Evolutionary conservation across 2,888 invertebrate genomes (phyloP).

Genomic region (Athalia circularis): DNA sequence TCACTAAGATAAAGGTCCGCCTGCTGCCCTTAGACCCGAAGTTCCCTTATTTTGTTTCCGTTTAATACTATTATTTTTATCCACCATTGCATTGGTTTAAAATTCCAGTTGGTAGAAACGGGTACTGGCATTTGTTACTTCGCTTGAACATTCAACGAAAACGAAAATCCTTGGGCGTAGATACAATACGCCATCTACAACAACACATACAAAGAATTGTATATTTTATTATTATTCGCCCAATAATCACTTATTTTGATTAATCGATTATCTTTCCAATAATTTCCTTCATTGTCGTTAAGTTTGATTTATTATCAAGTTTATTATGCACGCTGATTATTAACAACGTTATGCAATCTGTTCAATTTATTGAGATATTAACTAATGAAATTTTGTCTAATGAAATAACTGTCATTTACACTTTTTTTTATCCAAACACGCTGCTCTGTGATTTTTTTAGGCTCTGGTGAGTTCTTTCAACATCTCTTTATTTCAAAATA

Average conservation of each 20-base stretch:
- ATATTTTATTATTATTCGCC: background rate
- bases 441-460: conserved; percentile 67
- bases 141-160: background rate
- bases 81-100: conserved; percentile 9
- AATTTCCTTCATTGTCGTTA: conserved; percentile 33
- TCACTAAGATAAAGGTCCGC: conserved; percentile 90
- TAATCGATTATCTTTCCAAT: background rate
- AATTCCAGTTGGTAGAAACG: conserved; percentile 16
- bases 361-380: background rate
- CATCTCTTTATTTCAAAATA: conserved; percentile 11
- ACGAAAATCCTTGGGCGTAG: too few relatives aligned
- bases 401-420: conserved; percentile 42
- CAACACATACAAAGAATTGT: too few relatives aligned
- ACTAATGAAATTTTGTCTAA: conserved; percentile 15
- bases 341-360: background rate
- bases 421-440: conserved; percentile 60
- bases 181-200: too few relatives aligned
- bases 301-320: background rate
- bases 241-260: background rate
- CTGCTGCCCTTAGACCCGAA: conserved; percentile 52
- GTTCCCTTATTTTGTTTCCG: conserved; percentile 14
- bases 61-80: conserved; percentile 16
- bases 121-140: conserved; percentile 10
- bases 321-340: conserved; percentile 18
- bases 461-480: conserved; percentile 69